Evolutionary conservation across 2,797 vertebrate genomes (phyloP).

Genomic region (Propithecus deckenii): DNA sequence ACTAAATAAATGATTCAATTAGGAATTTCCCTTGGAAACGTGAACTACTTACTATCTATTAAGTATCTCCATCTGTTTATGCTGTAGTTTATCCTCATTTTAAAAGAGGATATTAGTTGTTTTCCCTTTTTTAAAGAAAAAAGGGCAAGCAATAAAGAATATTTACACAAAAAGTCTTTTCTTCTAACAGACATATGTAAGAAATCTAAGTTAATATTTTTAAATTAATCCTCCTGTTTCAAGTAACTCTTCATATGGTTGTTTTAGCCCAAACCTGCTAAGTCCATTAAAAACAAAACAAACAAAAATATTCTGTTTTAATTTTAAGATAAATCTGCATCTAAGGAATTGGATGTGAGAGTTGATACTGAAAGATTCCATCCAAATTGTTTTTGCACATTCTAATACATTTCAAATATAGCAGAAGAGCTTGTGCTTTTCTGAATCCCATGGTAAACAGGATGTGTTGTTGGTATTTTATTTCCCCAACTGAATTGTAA

Average conservation of each 20-base stretch:
- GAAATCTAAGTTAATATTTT: background rate
- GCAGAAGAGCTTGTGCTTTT: background rate
- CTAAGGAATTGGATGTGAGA: background rate
- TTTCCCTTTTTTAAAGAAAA: background rate
- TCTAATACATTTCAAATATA: background rate
- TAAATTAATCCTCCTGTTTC: background rate
- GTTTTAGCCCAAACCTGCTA: background rate
- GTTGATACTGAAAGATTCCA: background rate
- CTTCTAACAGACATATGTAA: background rate
- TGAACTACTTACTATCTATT: background rate
- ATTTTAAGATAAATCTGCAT: background rate
- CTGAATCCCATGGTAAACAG: background rate
- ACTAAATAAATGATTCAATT: background rate
- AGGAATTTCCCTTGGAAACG: background rate
- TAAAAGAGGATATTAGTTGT: background rate
- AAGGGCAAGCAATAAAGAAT: background rate
- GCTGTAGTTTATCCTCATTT: background rate
- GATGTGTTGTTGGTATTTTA: background rate
- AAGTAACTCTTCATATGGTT: background rate
- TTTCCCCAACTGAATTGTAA: constrained; percentile 20
- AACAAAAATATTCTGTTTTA: background rate
- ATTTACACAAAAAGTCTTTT: background rate
- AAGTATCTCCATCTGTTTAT: background rate
- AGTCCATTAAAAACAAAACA: constrained; percentile 6
- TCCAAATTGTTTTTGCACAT: background rate